Base-by-base conservation (phyloP, 1,140 invertebrate genomes). In the Bradysia coprophila region DNA sequence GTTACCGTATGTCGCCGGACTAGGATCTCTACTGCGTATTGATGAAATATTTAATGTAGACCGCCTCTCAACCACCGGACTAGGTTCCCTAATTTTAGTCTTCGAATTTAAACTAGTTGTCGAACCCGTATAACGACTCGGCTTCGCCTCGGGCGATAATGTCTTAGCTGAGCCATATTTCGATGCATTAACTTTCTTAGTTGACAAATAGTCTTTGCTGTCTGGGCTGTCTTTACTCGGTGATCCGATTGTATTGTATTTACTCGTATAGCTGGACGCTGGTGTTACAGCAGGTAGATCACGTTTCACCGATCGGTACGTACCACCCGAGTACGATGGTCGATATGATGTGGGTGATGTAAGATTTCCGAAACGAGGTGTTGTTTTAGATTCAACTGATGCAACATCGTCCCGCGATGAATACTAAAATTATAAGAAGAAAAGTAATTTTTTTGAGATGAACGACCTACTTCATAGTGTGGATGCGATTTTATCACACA, bases 311-410 rank as follows among this genome's bases (percentile, higher is more conserved):
- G 54, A 43, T 23, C 57, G 57, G 46, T 60, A 60, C 0, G 57
- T 60, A 5, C 57, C 57, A 1, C 57, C 53, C 0, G 57, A 57
- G 44, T 58, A 60, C 1, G 57, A 59, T 0, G 57, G 57, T 24
- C 57, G 50, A 43, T 56, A 60, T 23, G 54, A 44, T 21, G 50
- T 55, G 10, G 57, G 57, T 18, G 57, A 49, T 43, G 52, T 43
- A 36, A 59, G 39, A 4, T 33, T 21, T 18, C 43, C 32, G 15
- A 37, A 45, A 31, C 32, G 28, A 15, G 43, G 15, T 28, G 39
- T 10, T 37, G 39, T 13, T 16, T 38, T 36, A 13, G 46, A 45
- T 4, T 55, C 55, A 3, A 38, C 13, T 10, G 36, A 18, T 11
- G n/a, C 11, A 22, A 40, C 51, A 34, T 59, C 56, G 10, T 48